These are phyloP conservation scores for Cassiopea xamachana DNA, from an alignment of 30 jellyfish, hydroid and myxozoan genomes.

Conservation along the genomic window DNA sequence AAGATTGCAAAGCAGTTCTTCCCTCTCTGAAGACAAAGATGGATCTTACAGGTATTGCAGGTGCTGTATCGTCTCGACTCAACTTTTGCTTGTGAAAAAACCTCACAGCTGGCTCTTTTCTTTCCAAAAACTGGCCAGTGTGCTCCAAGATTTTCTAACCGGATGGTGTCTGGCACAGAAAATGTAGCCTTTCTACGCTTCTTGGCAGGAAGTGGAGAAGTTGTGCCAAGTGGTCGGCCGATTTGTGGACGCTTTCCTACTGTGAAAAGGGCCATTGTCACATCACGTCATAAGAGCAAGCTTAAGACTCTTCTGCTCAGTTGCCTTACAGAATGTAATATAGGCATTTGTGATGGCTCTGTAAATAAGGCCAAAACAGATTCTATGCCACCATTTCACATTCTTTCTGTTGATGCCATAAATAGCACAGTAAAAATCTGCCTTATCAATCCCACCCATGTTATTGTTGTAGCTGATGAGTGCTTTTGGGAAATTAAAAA, in stretches of 20 bases:
- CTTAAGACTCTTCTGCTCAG: conserved; percentile 16
- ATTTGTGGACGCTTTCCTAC: conserved; percentile 60
- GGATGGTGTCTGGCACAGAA: conserved; percentile 54
- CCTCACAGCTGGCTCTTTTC: conserved; percentile 81
- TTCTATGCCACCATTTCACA: conserved; percentile 85
- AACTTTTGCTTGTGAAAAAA: background rate
- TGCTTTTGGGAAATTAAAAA: conserved; percentile 55
- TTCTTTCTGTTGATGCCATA: conserved; percentile 71
- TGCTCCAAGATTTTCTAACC: conserved; percentile 67
- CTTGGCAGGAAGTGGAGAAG: conserved; percentile 25
- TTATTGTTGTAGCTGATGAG: conserved; percentile 58
- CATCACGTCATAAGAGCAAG: conserved; percentile 63
- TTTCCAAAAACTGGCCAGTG: conserved; percentile 66
- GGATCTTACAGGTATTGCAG: background rate
- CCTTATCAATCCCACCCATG: conserved; percentile 88
- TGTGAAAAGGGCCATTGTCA: conserved; percentile 60
- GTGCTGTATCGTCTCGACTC: conserved; percentile 9
- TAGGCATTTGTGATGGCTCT: conserved; percentile 74
- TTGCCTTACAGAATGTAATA: conserved; percentile 54
- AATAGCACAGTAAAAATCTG: conserved; percentile 70
- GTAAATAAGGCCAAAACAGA: conserved; percentile 79
- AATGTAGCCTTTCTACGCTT: conserved; percentile 38
- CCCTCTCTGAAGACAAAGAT: background rate
- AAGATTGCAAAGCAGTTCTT: conserved; percentile 20
- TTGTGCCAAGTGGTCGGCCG: conserved; percentile 45